phyloP scores from a whole-genome alignment of 2,888 invertebrate genomes.

The Drosophila setosimentum region DNA sequence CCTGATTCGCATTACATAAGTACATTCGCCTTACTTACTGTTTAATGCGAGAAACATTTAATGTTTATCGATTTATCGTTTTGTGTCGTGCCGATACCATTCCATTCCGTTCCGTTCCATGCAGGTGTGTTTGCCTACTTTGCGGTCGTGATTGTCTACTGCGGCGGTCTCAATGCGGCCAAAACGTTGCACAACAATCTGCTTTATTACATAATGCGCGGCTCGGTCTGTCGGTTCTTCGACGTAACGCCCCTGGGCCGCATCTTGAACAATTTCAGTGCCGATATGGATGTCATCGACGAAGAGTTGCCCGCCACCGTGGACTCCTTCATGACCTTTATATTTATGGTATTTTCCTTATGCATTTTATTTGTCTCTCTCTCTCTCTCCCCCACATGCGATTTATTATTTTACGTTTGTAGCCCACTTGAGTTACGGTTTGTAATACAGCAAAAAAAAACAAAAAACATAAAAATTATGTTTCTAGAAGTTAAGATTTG shows the following conservation, averaged over 20 bases:
- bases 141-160: slow-evolving; percentile 87
- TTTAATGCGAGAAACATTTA: slow-evolving; percentile 10
- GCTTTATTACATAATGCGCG: slow-evolving; percentile 87
- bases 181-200: slow-evolving; percentile 87
- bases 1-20: slow-evolving; percentile 18
- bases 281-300: slow-evolving; percentile 89
- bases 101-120: slow-evolving; percentile 34
- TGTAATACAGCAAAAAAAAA: slow-evolving; percentile 50
- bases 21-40: slow-evolving; percentile 44
- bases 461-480: slow-evolving; percentile 10
- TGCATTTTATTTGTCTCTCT: slow-evolving; percentile 27
- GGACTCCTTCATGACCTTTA: slow-evolving; percentile 85
- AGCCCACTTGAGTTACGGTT: slow-evolving; percentile 64
- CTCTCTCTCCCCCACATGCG: slow-evolving; percentile 1
- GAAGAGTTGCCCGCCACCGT: slow-evolving; percentile 87
- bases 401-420: slow-evolving; percentile 41
- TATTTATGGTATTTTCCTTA: slow-evolving; percentile 84
- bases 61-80: slow-evolving; percentile 41
- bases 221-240: slow-evolving; percentile 89
- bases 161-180: slow-evolving; percentile 88
- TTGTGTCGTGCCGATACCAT: slow-evolving; percentile 28
- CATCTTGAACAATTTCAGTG: slow-evolving; percentile 89
- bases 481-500: slow-evolving; percentile 44
- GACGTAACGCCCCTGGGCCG: slow-evolving; percentile 90
- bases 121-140: slow-evolving; percentile 86